Percentiles rank a stretch among this genome's conserved stretches.
These are phyloP conservation scores for Diploscapter pachys DNA, from an alignment of 1,140 invertebrate genomes.

Conservation along the genomic window DNA sequence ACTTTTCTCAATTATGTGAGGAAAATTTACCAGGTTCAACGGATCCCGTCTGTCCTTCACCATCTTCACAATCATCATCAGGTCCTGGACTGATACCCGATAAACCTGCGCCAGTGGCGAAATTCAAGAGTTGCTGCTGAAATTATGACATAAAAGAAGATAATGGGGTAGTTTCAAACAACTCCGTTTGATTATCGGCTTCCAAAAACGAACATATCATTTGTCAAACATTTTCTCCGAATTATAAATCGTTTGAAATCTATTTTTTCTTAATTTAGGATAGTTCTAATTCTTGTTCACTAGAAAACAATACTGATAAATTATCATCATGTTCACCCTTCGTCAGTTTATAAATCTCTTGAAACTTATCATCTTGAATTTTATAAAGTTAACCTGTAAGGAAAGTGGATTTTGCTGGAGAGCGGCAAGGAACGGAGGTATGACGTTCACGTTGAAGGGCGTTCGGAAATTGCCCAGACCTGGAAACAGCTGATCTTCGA, in stretches of 20 bases:
- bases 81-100: slow-evolving; percentile 27
- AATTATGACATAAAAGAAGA: neutral
- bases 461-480: slow-evolving; percentile 26
- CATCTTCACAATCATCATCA: slow-evolving; percentile 33
- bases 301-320: neutral
- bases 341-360: too few species aligned
- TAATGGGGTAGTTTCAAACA: neutral
- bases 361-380: too few species aligned
- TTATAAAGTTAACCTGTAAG: neutral
- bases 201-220: neutral
- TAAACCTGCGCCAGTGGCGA: slow-evolving; percentile 17
- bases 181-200: too few species aligned
- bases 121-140: slow-evolving; percentile 37
- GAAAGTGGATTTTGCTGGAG: slow-evolving; percentile 35
- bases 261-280: slow-evolving; percentile 13
- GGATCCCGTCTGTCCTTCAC: slow-evolving; percentile 11
- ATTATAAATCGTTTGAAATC: neutral
- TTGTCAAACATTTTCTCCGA: neutral
- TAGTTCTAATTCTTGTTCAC: slow-evolving; percentile 2
- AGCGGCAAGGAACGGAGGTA: slow-evolving; percentile 30
- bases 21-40: too few species aligned
- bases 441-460: slow-evolving; percentile 30
- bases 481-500: slow-evolving; percentile 7
- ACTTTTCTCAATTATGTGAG: too few species aligned
- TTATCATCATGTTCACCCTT: too few species aligned